These are phyloP conservation scores for Nematostella vectensis DNA, from an alignment of 92 coral and sea anemone genomes.

Conservation along the genomic window DNA sequence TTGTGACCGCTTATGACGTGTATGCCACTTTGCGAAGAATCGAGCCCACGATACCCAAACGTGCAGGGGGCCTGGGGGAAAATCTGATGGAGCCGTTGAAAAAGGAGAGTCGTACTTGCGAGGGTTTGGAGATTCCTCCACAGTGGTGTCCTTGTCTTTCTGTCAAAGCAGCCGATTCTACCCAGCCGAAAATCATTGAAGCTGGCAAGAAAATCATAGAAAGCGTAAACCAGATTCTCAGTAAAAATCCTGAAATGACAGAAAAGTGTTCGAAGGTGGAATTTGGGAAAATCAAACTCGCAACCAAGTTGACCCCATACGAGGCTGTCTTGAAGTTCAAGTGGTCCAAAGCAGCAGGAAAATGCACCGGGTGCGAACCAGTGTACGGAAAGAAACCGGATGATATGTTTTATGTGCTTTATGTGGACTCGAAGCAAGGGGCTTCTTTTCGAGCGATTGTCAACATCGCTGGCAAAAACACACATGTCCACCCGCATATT, in stretches of 20 bases:
- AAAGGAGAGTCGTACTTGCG: slow-evolving; percentile 23
- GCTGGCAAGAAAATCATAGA: slow-evolving; percentile 22
- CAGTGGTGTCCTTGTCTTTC: slow-evolving; percentile 61
- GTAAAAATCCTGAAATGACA: slow-evolving; percentile 8
- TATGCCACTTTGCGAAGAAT: slow-evolving; percentile 59
- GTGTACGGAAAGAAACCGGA: slow-evolving; percentile 28
- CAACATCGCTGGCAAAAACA: slow-evolving; percentile 16
- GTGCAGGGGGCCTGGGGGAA: slow-evolving; percentile 19
- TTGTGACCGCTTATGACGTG: slow-evolving; percentile 55
- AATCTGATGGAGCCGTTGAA: slow-evolving; percentile 21
- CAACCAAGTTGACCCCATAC: slow-evolving; percentile 28
- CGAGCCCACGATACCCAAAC: slow-evolving; percentile 12
- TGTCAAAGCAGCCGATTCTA: not conserved
- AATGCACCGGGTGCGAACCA: slow-evolving; percentile 46
- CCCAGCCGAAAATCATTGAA: slow-evolving; percentile 1
- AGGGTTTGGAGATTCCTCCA: slow-evolving; percentile 33
- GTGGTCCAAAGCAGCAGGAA: slow-evolving; percentile 22
- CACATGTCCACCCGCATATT: slow-evolving; percentile 16
- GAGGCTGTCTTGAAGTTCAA: slow-evolving; percentile 45
- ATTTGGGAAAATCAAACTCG: slow-evolving; percentile 21
- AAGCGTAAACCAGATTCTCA: slow-evolving; percentile 13
- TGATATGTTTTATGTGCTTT: slow-evolving; percentile 31
- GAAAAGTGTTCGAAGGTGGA: slow-evolving; percentile 19
- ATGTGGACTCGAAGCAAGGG: slow-evolving; percentile 38
- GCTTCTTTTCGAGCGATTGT: slow-evolving; percentile 23